Percentiles rank a stretch among this genome's conserved stretches.
These are phyloP conservation scores for Uloborus diversus DNA, from an alignment of 1,140 invertebrate species.

Conservation along the genomic window DNA sequence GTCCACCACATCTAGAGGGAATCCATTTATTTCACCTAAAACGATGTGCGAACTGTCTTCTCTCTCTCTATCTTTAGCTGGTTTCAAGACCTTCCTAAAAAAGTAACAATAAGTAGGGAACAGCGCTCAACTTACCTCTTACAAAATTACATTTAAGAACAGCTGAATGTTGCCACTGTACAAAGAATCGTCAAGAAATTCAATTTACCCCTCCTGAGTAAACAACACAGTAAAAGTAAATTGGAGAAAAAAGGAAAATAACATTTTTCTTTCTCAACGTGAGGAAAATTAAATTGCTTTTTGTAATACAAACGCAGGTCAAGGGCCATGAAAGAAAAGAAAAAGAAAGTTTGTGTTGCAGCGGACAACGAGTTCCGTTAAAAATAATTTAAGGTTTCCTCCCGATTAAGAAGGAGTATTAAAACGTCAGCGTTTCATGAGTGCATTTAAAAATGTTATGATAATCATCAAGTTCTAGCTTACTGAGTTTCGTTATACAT, in stretches of 20 bases:
- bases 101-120: not conserved
- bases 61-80: too few relatives aligned
- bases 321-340: slow-evolving; percentile 15
- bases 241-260: slow-evolving; percentile 16
- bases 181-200: slow-evolving; percentile 25
- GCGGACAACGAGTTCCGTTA: too few relatives aligned
- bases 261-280: slow-evolving; percentile 7
- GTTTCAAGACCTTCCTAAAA: too few relatives aligned
- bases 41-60: too few relatives aligned
- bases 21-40: too few relatives aligned
- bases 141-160: slow-evolving; percentile 40
- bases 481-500: too few relatives aligned
- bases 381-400: too few relatives aligned
- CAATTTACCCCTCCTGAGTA: slow-evolving; percentile 40
- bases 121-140: slow-evolving; percentile 1
- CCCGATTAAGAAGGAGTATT: not conserved
- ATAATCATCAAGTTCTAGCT: too few relatives aligned
- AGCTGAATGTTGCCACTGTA: slow-evolving; percentile 7
- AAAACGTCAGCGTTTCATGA: too few relatives aligned
- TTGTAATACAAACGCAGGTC: slow-evolving; percentile 37
- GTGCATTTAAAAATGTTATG: too few relatives aligned
- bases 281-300: slow-evolving; percentile 47
- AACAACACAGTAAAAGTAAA: slow-evolving; percentile 26
- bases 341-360: too few relatives aligned
- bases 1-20: too few relatives aligned